Percentiles rank a stretch among this genome's conserved stretches.
These are phyloP conservation scores for Echinarachnius parma DNA, from an alignment of 53 echinoderm and acorn worm species.

Conservation along the genomic window DNA sequence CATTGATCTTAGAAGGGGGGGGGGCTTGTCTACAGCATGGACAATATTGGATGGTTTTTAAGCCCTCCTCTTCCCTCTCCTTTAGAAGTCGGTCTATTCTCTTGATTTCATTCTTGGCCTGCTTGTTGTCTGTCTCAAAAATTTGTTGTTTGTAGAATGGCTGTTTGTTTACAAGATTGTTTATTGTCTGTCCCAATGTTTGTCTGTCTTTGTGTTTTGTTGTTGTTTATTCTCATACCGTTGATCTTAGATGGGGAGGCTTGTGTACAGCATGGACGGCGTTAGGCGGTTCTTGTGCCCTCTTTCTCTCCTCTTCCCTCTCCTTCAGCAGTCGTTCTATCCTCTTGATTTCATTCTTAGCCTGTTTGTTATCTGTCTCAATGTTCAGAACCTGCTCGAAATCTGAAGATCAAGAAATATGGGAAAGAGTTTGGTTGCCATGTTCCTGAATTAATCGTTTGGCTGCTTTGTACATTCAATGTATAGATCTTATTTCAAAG, in stretches of 20 bases:
- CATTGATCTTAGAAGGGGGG: slow-evolving; percentile 88
- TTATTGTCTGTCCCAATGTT: no score
- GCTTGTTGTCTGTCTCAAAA: slow-evolving; percentile 95
- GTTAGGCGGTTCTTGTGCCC: slow-evolving; percentile 57
- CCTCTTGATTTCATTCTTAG: slow-evolving; percentile 79
- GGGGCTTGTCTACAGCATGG: slow-evolving; percentile 75
- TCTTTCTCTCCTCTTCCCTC: slow-evolving; percentile 58
- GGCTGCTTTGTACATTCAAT: no score
- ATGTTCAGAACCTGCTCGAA: slow-evolving; percentile 86
- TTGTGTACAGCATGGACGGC: slow-evolving; percentile 76
- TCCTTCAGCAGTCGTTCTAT: slow-evolving; percentile 65
- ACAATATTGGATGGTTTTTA: slow-evolving; percentile 67
- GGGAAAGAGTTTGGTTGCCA: no score
- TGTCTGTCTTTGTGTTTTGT: no score
- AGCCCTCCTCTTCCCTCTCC: slow-evolving; percentile 58
- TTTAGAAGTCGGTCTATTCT: slow-evolving; percentile 70
- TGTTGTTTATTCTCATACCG: no score
- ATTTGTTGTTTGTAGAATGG: no score
- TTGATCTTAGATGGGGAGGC: slow-evolving; percentile 85
- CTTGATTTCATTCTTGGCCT: slow-evolving; percentile 80
- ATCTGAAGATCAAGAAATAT: no score
- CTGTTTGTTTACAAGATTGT: no score
- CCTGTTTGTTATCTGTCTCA: slow-evolving; percentile 92
- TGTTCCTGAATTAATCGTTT: no score
- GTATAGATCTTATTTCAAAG: no score